Conservation (phyloP, 2,888 invertebrate genomes). For the Lycophotia porphyrea region DNA sequence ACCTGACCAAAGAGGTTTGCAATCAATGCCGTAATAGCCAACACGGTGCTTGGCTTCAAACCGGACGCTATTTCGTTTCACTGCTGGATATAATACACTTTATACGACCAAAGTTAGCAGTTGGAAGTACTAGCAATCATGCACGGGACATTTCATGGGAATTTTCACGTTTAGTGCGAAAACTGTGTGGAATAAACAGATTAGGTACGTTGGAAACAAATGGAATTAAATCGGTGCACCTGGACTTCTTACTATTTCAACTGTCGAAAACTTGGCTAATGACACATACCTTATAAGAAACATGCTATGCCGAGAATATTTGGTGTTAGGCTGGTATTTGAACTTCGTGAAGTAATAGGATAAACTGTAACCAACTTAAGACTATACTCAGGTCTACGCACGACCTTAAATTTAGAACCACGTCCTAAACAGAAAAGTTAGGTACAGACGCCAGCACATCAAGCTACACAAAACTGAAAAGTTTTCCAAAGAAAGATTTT, state of each 20-base stretch:
- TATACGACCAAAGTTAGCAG: conserved; percentile 15
- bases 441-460: not conserved
- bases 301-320: not conserved
- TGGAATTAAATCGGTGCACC: not conserved
- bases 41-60: conserved; percentile 14
- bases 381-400: not conserved
- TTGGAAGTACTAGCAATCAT: conserved; percentile 17
- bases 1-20: conserved; percentile 16
- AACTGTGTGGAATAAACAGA: not conserved
- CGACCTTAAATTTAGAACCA: not conserved
- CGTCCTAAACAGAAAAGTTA: not conserved
- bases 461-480: no score
- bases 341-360: not conserved
- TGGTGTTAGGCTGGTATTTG: not conserved
- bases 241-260: not conserved
- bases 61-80: conserved; percentile 46
- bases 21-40: conserved; percentile 53
- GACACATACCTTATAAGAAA: not conserved
- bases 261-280: not conserved
- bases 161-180: not conserved
- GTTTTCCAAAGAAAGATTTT: no score
- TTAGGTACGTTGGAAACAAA: not conserved
- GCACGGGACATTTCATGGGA: conserved; percentile 15
- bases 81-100: conserved; percentile 31
- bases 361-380: not conserved